Evolutionary conservation across 1,140 invertebrate genomes (phyloP), one percentile per base, ranked within the genome.

Genomic region (Platyscapa corneri): DNA sequence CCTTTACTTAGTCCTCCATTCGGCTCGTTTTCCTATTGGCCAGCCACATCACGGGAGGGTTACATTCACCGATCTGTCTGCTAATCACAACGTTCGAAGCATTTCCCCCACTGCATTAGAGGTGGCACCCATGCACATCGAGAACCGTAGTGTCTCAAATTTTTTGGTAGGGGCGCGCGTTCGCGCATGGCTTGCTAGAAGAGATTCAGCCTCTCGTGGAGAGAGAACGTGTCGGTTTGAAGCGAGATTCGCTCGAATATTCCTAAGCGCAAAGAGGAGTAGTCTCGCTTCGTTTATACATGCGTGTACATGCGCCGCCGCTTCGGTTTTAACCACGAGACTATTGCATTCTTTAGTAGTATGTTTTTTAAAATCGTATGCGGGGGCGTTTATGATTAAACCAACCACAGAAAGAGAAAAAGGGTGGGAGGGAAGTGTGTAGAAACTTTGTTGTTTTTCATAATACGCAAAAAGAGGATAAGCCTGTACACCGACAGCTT

Each of bases 211-310:
- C n/a, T 53, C 46, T 53, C 46, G 16, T 53, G 12, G 34, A 78
- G 30, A 34, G 76, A 78, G 53, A 78, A 60, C 76, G 75, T 32
- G 76, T 60, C 23, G 20, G 32, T 46, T 5, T 39, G 49, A 37
- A 18, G 18, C 75, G 75, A 70, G 5, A 34, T 20, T 37, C 30
- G 5, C n/a, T 64, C 76, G 16, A 46, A 49, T 81, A 65, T 81
- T 70, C 1, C 8, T 37, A 30, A 37, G 14, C 39, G 23, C 37
- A 42, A 6, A 10, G 60, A 46, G 64, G n/a, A 81, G 39, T 27
- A 81, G 78, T 81, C 30, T 67, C 39, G 39, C 1, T 67, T 27
- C 78, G 64, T 81, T n/a, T 67, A 64, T 81, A 39, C 78, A 70
- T 64, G 78, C 39, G 64, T 49, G 42, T 18, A 23, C 39, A 64